A percentile compares a stretch with the other conserved stretches of the same genome.
Conservation (phyloP, 2,888 invertebrate genomes). For the Eledona agricola region DNA sequence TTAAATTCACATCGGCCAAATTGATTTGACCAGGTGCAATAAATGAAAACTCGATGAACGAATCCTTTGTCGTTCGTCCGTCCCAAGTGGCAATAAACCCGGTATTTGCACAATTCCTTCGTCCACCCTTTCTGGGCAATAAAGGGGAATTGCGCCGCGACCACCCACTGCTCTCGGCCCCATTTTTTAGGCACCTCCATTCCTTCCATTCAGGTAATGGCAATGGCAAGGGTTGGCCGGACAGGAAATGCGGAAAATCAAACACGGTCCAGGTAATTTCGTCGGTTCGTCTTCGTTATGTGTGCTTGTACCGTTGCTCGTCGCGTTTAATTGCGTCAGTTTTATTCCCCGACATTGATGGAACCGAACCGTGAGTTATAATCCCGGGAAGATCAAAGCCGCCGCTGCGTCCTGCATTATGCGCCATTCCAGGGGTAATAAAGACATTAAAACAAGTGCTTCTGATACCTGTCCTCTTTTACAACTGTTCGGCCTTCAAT, state of each 20-base stretch:
- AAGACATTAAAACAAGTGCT: slow-evolving; percentile 61
- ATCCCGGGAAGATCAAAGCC: slow-evolving; percentile 38
- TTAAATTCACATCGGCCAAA: too few species aligned
- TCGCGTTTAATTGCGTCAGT: slow-evolving; percentile 9
- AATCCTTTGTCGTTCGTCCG: too few species aligned
- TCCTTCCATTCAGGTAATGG: slow-evolving; percentile 18
- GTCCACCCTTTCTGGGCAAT: too few species aligned
- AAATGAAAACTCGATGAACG: too few species aligned
- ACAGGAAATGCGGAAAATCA: slow-evolving; percentile 19
- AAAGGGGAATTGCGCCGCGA: too few species aligned
- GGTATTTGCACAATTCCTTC: too few species aligned
- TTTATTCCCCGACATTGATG: slow-evolving; percentile 7
- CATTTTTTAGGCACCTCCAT: slow-evolving; percentile 15
- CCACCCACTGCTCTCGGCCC: slow-evolving; percentile 16
- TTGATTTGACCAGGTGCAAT: too few species aligned
- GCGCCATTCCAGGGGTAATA: slow-evolving; percentile 49
- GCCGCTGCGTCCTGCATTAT: slow-evolving; percentile 29
- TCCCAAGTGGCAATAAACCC: too few species aligned
- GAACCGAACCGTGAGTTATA: slow-evolving; percentile 34
- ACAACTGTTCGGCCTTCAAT: slow-evolving; percentile 56
- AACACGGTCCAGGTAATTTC: slow-evolving; percentile 7
- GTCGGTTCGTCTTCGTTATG: slow-evolving; percentile 7
- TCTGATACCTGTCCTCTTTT: slow-evolving; percentile 53
- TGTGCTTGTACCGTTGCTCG: slow-evolving; percentile 19
- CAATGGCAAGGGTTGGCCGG: slow-evolving; percentile 4